phyloP scores from a whole-genome alignment of 2,113 vertebrate species.

The Salminus brasiliensis region DNA sequence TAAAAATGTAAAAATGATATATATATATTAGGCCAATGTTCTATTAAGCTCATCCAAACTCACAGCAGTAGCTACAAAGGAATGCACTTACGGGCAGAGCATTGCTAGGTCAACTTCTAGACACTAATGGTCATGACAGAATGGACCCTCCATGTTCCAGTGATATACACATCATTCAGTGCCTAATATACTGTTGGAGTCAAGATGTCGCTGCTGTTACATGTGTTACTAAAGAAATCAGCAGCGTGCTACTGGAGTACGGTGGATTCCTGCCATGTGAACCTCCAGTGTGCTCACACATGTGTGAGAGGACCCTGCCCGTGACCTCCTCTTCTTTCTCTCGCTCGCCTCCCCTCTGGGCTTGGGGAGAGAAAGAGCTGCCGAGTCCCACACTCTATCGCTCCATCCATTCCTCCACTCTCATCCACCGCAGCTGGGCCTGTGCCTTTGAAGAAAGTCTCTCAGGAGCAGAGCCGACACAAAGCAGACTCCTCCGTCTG shows the following conservation, averaged over 20 bases:
- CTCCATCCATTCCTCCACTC: constrained; percentile 10
- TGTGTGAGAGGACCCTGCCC: background rate
- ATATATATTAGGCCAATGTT: background rate
- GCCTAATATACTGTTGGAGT: background rate
- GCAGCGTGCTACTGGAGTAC: background rate
- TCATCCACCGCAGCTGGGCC: background rate
- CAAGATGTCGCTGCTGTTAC: background rate
- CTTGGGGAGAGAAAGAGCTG: constrained; percentile 8
- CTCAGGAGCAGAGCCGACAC: constrained; percentile 37
- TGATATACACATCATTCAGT: constrained; percentile 18
- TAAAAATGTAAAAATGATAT: no score
- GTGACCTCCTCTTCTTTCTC: constrained; percentile 3
- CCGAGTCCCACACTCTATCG: constrained; percentile 1
- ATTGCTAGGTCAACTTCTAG: background rate
- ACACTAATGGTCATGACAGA: background rate
- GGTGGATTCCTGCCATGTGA: background rate
- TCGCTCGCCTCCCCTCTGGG: background rate
- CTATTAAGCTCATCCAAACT: background rate
- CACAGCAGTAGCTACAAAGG: background rate
- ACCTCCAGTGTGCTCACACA: constrained; percentile 1
- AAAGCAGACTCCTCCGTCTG: constrained; percentile 46
- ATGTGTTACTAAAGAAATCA: background rate
- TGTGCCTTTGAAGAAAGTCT: constrained; percentile 36
- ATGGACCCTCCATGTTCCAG: background rate
- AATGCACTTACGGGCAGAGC: background rate